Evolutionary conservation across 2,113 vertebrate species (phyloP).

Genomic region (Scalopus aquaticus): DNA sequence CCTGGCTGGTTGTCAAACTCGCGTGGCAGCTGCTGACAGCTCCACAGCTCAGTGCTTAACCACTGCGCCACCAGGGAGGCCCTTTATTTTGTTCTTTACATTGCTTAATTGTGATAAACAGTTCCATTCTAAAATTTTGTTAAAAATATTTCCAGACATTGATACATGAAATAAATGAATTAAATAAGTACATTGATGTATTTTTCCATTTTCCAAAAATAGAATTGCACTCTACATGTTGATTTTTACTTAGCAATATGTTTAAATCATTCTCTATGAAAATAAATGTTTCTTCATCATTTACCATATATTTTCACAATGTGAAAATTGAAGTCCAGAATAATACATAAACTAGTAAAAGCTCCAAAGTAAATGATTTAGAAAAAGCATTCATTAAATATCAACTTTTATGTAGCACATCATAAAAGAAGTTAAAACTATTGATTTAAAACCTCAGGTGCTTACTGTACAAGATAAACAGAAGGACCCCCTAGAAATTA

Average conservation of each 20-base stretch:
- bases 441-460: not conserved
- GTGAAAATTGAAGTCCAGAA: not conserved
- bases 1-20: too few species aligned
- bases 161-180: not conserved
- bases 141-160: not conserved
- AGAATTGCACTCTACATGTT: not conserved
- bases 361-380: not conserved
- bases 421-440: not conserved
- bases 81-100: not conserved
- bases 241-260: not conserved
- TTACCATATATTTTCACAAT: slow-evolving; percentile 2
- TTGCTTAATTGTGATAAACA: not conserved
- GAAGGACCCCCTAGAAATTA: not conserved
- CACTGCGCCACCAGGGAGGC: too few species aligned
- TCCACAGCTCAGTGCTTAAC: too few species aligned
- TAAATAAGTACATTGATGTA: not conserved
- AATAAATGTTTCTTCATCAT: not conserved
- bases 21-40: too few species aligned
- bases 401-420: not conserved
- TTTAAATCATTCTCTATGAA: not conserved
- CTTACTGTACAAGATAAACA: not conserved
- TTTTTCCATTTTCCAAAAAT: not conserved
- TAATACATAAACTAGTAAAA: not conserved
- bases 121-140: slow-evolving; percentile 13
- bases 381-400: not conserved